A percentile compares a stretch with the other conserved stretches of the same genome.
These are phyloP conservation scores for Dendrolimus pini DNA, from an alignment of 2,888 invertebrate genomes.

Conservation along the genomic window DNA sequence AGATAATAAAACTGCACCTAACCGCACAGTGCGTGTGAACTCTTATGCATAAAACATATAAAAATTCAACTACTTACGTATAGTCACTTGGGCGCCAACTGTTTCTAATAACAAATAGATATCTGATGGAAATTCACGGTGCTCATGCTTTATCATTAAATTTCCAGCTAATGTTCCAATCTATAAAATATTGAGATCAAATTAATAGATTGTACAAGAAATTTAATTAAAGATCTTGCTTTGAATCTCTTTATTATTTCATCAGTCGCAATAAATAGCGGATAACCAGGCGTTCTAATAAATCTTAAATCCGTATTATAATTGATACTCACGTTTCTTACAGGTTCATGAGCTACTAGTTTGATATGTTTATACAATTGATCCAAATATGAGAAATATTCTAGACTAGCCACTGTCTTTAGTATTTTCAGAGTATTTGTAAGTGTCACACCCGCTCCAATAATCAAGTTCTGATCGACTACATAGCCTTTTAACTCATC, in stretches of 20 bases:
- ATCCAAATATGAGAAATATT: slow-evolving; percentile 74
- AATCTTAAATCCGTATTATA: too few relatives aligned
- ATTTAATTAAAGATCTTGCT: too few relatives aligned
- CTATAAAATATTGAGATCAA: slow-evolving; percentile 36
- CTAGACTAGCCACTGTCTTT: slow-evolving; percentile 21
- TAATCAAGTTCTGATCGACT: slow-evolving; percentile 47
- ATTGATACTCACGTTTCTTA: slow-evolving; percentile 78
- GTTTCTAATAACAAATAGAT: slow-evolving; percentile 73
- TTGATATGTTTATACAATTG: slow-evolving; percentile 79
- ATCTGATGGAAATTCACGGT: slow-evolving; percentile 83
- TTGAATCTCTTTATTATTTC: too few relatives aligned
- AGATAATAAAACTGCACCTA: too few relatives aligned
- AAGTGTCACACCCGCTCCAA: slow-evolving; percentile 76
- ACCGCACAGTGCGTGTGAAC: too few relatives aligned
- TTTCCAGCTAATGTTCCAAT: slow-evolving; percentile 83
- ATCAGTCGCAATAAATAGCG: too few relatives aligned
- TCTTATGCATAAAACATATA: too few relatives aligned
- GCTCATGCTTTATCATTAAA: slow-evolving; percentile 79
- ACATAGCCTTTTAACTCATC: slow-evolving; percentile 66
- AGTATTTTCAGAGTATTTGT: slow-evolving; percentile 68
- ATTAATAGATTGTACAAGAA: too few relatives aligned
- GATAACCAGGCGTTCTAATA: too few relatives aligned
- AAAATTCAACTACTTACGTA: slow-evolving; percentile 26
- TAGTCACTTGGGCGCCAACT: slow-evolving; percentile 43
- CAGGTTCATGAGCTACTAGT: slow-evolving; percentile 81